phyloP scores from a whole-genome alignment of 1,140 invertebrate species.

The Heliconius melpomene region DNA sequence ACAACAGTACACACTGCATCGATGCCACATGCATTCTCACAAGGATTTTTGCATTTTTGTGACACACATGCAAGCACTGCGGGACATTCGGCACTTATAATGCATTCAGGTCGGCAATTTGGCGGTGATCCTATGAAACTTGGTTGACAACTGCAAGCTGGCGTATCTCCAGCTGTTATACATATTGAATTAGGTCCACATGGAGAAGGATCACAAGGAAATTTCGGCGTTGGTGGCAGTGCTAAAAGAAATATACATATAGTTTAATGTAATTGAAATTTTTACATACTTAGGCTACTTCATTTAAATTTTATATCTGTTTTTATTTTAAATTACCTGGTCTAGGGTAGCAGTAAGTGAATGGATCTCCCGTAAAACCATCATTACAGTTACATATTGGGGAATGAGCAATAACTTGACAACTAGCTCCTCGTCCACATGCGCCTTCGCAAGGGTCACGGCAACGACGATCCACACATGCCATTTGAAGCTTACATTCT shows the following conservation, averaged over 20 bases:
- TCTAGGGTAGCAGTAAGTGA: slow-evolving; percentile 86
- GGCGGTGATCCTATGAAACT: slow-evolving; percentile 90
- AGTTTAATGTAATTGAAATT: slow-evolving; percentile 7
- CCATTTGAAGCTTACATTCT: slow-evolving; percentile 84
- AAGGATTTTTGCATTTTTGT: slow-evolving; percentile 87
- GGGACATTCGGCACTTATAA: slow-evolving; percentile 87
- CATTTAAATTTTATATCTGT: slow-evolving; percentile 26
- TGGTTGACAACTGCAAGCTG: slow-evolving; percentile 88
- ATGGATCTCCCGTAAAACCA: slow-evolving; percentile 91
- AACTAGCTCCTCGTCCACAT: slow-evolving; percentile 89
- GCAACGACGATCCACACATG: slow-evolving; percentile 85
- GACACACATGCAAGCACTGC: slow-evolving; percentile 87
- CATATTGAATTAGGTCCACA: slow-evolving; percentile 92
- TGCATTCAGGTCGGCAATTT: slow-evolving; percentile 91
- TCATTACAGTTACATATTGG: slow-evolving; percentile 90
- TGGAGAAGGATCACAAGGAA: slow-evolving; percentile 88
- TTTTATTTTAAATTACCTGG: slow-evolving; percentile 57
- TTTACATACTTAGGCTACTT: slow-evolving; percentile 11
- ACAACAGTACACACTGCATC: slow-evolving; percentile 84
- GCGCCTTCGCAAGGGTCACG: slow-evolving; percentile 86
- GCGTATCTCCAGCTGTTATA: slow-evolving; percentile 84
- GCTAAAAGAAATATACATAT: slow-evolving; percentile 47
- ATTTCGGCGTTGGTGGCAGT: slow-evolving; percentile 52
- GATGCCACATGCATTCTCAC: slow-evolving; percentile 85
- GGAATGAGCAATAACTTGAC: slow-evolving; percentile 91